Evolutionary conservation across 1,140 invertebrate species (phyloP).

Genomic region (Leguminivora glycinivorella): DNA sequence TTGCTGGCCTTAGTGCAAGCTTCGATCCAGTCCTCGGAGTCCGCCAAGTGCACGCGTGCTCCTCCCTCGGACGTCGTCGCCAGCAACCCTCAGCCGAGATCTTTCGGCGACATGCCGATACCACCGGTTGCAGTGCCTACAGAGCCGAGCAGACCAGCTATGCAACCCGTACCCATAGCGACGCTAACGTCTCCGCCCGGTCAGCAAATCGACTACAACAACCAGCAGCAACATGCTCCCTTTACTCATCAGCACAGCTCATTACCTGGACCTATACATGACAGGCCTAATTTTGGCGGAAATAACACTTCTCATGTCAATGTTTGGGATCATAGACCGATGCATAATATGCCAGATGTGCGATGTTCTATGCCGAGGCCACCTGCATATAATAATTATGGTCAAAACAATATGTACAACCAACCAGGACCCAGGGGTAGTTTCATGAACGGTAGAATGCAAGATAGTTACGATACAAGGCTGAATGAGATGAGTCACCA

Average conservation of each 20-base stretch:
- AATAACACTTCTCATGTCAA: constrained; percentile 22
- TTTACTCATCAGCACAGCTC: background rate
- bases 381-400: constrained; percentile 30
- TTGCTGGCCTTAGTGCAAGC: constrained; percentile 67
- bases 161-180: constrained; percentile 25
- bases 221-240: background rate
- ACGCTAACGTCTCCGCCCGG: background rate
- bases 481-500: constrained; percentile 37
- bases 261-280: background rate
- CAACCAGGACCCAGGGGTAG: constrained; percentile 44
- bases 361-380: constrained; percentile 20
- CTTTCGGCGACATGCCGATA: constrained; percentile 59
- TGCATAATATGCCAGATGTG: constrained; percentile 30
- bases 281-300: constrained; percentile 21
- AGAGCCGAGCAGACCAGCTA: background rate
- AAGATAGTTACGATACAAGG: constrained; percentile 39
- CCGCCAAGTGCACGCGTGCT: constrained; percentile 21
- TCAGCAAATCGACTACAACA: background rate
- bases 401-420: constrained; percentile 20
- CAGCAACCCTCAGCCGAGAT: constrained; percentile 52
- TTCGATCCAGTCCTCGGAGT: constrained; percentile 48
- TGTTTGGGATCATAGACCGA: constrained; percentile 27
- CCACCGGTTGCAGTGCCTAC: constrained; percentile 1
- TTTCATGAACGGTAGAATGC: constrained; percentile 40
- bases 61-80: constrained; percentile 43